Conservation (phyloP, 2,888 invertebrate genomes). For the Campoplex capitator region DNA sequence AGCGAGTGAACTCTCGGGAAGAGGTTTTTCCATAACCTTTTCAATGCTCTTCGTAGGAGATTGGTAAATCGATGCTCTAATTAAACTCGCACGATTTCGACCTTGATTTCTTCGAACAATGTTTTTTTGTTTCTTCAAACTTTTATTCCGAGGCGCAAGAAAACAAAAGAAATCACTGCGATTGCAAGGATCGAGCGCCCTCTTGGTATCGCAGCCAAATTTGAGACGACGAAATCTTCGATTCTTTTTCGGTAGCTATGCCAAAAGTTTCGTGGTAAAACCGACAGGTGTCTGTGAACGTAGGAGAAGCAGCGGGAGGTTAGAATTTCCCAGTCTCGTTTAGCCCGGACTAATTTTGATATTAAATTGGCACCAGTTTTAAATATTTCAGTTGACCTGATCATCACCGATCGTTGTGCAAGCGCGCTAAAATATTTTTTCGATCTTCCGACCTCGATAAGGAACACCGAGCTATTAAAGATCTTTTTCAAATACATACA, state of each 20-base stretch:
- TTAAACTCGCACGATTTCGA: not conserved
- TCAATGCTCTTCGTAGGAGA: not conserved
- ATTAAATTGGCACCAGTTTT: slow-evolving; percentile 49
- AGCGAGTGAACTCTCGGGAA: too few species aligned
- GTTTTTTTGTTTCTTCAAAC: not conserved
- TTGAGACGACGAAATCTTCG: not conserved
- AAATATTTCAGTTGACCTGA: slow-evolving; percentile 4
- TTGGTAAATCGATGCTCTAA: not conserved
- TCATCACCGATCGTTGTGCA: slow-evolving; percentile 20
- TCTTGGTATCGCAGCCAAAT: not conserved
- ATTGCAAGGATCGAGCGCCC: slow-evolving; percentile 1
- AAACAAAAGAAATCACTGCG: not conserved
- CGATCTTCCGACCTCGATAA: not conserved
- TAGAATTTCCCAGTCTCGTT: not conserved
- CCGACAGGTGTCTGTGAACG: slow-evolving; percentile 16
- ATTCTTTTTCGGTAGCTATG: slow-evolving; percentile 21
- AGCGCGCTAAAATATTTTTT: not conserved
- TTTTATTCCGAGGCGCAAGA: not conserved
- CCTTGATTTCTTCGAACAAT: not conserved
- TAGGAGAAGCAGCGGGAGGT: not conserved
- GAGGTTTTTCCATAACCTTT: too few species aligned
- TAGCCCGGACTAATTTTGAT: slow-evolving; percentile 43
- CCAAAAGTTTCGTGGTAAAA: slow-evolving; percentile 31
- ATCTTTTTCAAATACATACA: slow-evolving; percentile 6
- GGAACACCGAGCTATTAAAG: not conserved